phyloP scores from a whole-genome alignment of 1,140 invertebrate genomes.

The Chrysomallon squamiferum region DNA sequence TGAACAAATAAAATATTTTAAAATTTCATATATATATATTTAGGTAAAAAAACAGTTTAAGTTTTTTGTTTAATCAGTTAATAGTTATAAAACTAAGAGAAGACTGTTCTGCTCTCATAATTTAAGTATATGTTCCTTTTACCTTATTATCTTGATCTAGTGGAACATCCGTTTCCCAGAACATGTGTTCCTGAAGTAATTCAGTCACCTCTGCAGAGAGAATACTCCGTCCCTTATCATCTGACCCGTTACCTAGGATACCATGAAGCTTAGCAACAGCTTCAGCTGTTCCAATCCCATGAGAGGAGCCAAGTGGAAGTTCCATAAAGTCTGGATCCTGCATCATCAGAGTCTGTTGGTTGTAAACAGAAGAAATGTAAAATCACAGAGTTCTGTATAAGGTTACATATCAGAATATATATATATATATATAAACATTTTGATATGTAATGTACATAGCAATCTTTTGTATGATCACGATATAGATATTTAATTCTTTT shows the following conservation, averaged over 20 bases:
- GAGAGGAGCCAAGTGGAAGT: slow-evolving; percentile 32
- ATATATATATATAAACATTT: background rate
- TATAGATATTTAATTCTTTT: background rate
- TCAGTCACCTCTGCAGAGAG: slow-evolving; percentile 28
- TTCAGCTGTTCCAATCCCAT: slow-evolving; percentile 42
- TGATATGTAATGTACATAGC: too few species aligned
- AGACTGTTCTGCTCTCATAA: too few species aligned
- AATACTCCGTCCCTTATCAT: slow-evolving; percentile 27
- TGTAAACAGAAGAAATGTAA: slow-evolving; percentile 1
- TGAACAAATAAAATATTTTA: slow-evolving; percentile 29
- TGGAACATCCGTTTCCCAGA: slow-evolving; percentile 32
- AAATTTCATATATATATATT: background rate
- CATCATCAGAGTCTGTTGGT: slow-evolving; percentile 23
- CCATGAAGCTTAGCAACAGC: slow-evolving; percentile 44
- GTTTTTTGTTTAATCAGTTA: too few species aligned
- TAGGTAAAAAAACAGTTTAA: too few species aligned
- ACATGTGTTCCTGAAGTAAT: slow-evolving; percentile 27
- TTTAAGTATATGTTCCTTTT: background rate
- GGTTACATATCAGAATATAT: background rate
- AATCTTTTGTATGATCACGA: background rate
- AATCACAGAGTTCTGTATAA: background rate
- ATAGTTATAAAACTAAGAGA: too few species aligned
- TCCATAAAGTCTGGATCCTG: slow-evolving; percentile 43
- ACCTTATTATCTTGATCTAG: slow-evolving; percentile 32
- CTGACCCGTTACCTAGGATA: slow-evolving; percentile 42